Conservation (phyloP, 2,888 invertebrate genomes). For the Caenorhabditis becei region DNA sequence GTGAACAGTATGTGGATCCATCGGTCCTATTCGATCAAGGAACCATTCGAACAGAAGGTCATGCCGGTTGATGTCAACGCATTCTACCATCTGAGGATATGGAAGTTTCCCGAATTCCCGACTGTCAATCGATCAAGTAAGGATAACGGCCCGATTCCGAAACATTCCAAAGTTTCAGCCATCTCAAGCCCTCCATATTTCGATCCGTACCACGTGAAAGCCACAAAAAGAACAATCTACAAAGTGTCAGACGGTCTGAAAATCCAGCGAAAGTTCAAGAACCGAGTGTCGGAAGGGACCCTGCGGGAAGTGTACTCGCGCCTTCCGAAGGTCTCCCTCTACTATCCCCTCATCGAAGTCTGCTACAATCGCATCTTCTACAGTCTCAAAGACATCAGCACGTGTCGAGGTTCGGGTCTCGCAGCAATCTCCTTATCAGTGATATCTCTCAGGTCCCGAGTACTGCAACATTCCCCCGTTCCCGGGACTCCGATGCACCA, state of each 20-base stretch:
- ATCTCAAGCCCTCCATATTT: conserved; percentile 43
- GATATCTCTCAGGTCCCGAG: conserved; percentile 65
- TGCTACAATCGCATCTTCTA: conserved; percentile 80
- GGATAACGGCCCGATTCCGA: no score
- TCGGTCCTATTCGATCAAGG: conserved; percentile 65
- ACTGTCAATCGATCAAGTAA: conserved; percentile 28
- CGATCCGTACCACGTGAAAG: conserved; percentile 38
- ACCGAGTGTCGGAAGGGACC: conserved; percentile 29
- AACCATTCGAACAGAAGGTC: conserved; percentile 57
- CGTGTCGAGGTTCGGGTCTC: conserved; percentile 56
- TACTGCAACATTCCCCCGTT: conserved; percentile 67
- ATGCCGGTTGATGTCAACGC: conserved; percentile 65
- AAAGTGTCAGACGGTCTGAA: conserved; percentile 49
- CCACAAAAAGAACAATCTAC: conserved; percentile 45
- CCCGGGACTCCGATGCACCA: conserved; percentile 66
- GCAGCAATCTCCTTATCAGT: not conserved
- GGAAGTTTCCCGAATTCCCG: conserved; percentile 50
- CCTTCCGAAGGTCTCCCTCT: conserved; percentile 71
- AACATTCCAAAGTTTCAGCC: no score
- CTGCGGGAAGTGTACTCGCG: conserved; percentile 56
- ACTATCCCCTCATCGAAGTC: conserved; percentile 76
- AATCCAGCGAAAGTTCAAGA: conserved; percentile 57
- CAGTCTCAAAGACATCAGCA: conserved; percentile 62
- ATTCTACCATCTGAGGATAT: conserved; percentile 65
- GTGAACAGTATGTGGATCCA: conserved; percentile 79